phyloP scores from a whole-genome alignment of 2,888 invertebrate species.

The Drosophila peninsularis region DNA sequence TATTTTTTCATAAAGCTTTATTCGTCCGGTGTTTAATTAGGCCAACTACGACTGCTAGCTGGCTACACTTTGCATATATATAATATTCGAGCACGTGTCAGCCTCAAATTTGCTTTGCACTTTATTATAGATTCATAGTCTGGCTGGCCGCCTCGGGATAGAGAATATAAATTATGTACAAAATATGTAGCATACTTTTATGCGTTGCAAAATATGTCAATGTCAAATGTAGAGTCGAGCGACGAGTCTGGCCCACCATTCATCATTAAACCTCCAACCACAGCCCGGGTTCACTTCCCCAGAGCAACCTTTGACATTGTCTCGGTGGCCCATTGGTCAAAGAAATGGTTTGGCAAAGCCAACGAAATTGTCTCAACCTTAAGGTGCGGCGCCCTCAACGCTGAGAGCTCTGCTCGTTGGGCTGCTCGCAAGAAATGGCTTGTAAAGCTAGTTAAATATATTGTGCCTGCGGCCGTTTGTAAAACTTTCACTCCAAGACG shows the following conservation, averaged over 20 bases:
- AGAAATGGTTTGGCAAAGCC: conserved; percentile 39
- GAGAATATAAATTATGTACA: conserved; percentile 47
- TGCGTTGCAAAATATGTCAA: conserved; percentile 73
- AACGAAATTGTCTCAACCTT: conserved; percentile 65
- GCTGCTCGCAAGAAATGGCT: conserved; percentile 51
- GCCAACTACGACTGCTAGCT: neutral
- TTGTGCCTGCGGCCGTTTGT: conserved; percentile 67
- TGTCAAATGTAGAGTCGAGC: conserved; percentile 67
- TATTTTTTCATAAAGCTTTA: neutral
- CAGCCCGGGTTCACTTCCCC: conserved; percentile 35
- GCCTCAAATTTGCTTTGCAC: conserved; percentile 32
- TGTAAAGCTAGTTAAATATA: conserved; percentile 74
- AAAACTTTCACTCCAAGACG: conserved; percentile 51
- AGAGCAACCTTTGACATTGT: conserved; percentile 57
- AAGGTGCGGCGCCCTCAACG: conserved; percentile 56
- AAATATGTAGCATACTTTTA: conserved; percentile 70
- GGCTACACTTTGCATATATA: neutral
- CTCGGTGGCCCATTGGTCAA: conserved; percentile 44
- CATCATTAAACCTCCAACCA: conserved; percentile 60
- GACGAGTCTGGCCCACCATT: conserved; percentile 61
- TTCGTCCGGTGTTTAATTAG: neutral
- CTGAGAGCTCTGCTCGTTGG: neutral
- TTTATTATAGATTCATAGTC: conserved; percentile 36
- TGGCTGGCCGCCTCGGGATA: conserved; percentile 16
- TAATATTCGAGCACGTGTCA: conserved; percentile 2